Evolutionary conservation across 2,113 vertebrate species (phyloP).

Genomic region (Macrotis lagotis): DNA sequence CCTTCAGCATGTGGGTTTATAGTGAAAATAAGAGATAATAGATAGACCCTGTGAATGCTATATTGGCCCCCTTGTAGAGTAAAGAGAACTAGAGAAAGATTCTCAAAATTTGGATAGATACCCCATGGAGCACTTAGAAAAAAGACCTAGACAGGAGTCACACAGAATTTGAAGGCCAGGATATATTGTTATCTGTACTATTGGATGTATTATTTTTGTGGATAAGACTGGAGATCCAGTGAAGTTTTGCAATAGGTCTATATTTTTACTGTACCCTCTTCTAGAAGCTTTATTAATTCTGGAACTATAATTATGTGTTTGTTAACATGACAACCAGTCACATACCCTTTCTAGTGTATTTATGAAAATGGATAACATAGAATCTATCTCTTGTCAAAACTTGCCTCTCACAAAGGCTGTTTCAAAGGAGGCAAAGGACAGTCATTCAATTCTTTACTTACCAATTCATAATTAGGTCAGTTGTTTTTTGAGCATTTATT

Average conservation of each 20-base stretch:
- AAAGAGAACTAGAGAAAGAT: neutral
- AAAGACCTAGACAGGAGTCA: neutral
- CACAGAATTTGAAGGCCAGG: neutral
- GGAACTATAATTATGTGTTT: neutral
- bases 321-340: neutral
- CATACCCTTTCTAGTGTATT: neutral
- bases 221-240: neutral
- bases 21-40: neutral
- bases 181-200: neutral
- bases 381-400: neutral
- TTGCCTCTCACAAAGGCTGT: neutral
- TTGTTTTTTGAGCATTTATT: neutral
- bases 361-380: neutral
- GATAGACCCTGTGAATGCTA: neutral
- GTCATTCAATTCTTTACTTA: neutral
- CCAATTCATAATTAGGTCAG: neutral
- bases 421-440: neutral
- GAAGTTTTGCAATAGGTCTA: neutral
- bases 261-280: neutral
- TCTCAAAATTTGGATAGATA: neutral
- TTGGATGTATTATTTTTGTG: neutral
- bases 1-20: neutral
- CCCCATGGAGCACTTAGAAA: neutral
- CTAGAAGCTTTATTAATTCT: neutral
- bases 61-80: neutral